Percentiles rank a stretch among this genome's conserved stretches.
Conservation (phyloP, 2,888 invertebrate genomes). For the Standfussiana lucernea region DNA sequence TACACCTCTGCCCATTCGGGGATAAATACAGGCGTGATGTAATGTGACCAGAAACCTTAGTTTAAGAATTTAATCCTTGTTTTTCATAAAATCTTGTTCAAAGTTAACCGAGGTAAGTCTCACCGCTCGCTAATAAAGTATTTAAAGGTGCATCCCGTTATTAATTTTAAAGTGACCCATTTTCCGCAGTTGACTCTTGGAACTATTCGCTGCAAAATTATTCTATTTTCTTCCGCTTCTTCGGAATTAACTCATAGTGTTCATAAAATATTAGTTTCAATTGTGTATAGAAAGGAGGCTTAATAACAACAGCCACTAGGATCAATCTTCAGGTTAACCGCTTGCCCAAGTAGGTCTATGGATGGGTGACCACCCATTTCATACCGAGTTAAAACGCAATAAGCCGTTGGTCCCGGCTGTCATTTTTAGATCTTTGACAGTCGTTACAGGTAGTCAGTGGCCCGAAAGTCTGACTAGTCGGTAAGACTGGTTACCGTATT, state of each 20-base stretch:
- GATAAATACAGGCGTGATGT: not conserved
- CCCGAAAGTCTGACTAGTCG: too few relatives aligned
- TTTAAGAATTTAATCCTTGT: not conserved
- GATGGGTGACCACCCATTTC: too few relatives aligned
- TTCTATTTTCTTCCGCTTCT: conserved; percentile 25
- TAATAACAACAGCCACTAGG: too few relatives aligned
- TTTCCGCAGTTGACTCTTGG: conserved; percentile 44
- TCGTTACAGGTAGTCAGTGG: too few relatives aligned
- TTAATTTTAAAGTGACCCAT: conserved; percentile 51
- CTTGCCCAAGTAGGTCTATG: too few relatives aligned
- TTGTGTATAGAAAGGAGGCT: too few relatives aligned
- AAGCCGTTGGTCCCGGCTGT: too few relatives aligned
- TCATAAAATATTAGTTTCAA: conserved; percentile 1
- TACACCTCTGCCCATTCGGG: not conserved
- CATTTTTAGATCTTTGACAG: too few relatives aligned
- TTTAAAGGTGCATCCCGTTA: conserved; percentile 40
- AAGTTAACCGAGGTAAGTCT: conserved; percentile 3
- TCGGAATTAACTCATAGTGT: conserved; percentile 1
- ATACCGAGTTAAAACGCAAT: too few relatives aligned
- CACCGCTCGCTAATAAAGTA: conserved; percentile 20
- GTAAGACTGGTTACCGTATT: too few relatives aligned
- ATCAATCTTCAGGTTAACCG: too few relatives aligned
- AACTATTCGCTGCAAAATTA: conserved; percentile 24
- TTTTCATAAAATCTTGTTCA: conserved; percentile 12
- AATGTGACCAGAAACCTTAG: not conserved